Evolutionary conservation across 2,797 vertebrate genomes (phyloP), one percentile per base, ranked within the genome.

Genomic region (Adelosebastes latens): DNA sequence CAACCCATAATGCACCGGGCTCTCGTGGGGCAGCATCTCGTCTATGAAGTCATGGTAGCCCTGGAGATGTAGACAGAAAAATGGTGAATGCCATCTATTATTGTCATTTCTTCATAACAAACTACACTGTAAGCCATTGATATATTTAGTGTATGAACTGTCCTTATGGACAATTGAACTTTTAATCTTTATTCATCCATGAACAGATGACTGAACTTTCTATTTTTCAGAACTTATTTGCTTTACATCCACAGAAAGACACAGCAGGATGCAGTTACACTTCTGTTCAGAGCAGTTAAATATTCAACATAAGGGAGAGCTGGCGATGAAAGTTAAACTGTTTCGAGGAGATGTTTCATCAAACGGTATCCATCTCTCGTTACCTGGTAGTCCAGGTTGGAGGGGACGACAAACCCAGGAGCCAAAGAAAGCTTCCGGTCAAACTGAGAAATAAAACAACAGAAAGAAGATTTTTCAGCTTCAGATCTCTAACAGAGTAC

Each of bases 341-440:
- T 55, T 60, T 66, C 2, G 24, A 69, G 29, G 2, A 46, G 42
- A 46, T 18, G 16, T 46, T 46, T 46, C 42, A 7, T 46, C 42
- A 18, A 63, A 70, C 4, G 4, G 8, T 3, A 32, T 83, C 18
- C 46, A 2, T 32, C 13, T 81, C 6, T 31, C 4, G 12, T 90
- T 86, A 93, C 94, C 92, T 96, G 91, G 90, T 96, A 97, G 90
- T 96, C 94, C 86, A 94, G 87, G 88, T 96, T 96, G 71, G 96
- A 96, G 74, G 95, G 95, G 68, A 95, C 93, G 8, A 96, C 87
- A 91, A 97, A 96, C 20, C 94, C 95, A 42, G 94, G 95, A 61
- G 95, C 92, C 83, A 96, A 92, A 13, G 93, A 55, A 74, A 96
- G 89, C 82, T 96, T 96, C 39, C 95, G 92, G 87, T 96, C 96